phyloP scores from a whole-genome alignment of 2,797 vertebrate species.

The Galagoides demidoff region DNA sequence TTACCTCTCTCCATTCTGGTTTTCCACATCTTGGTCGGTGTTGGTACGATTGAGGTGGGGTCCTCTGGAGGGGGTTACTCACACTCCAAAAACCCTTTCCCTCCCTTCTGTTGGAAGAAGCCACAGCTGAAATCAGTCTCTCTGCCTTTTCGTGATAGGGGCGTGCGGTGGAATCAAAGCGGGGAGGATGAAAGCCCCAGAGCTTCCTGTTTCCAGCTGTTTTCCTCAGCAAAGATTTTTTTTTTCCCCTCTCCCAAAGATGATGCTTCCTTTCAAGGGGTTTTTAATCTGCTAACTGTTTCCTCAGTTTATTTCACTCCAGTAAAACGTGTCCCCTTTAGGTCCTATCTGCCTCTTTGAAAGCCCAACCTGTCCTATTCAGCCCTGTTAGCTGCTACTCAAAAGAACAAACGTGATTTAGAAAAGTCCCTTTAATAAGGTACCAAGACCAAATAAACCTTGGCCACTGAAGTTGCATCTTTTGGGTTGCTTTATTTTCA shows the following conservation, averaged over 20 bases:
- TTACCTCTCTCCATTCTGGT: neutral
- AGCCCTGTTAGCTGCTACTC: constrained; percentile 78
- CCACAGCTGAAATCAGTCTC: constrained; percentile 78
- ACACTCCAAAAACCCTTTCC: constrained; percentile 37
- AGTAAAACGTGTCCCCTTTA: constrained; percentile 87
- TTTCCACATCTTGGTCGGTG: neutral
- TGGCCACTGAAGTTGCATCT: constrained; percentile 75
- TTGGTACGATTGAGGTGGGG: neutral
- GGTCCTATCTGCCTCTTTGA: constrained; percentile 85
- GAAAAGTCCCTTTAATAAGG: constrained; percentile 82
- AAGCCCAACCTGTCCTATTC: constrained; percentile 85
- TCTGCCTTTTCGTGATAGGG: constrained; percentile 81
- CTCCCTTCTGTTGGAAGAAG: constrained; percentile 69
- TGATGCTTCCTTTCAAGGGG: constrained; percentile 85
- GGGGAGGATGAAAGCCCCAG: constrained; percentile 85
- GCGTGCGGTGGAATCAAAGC: constrained; percentile 84
- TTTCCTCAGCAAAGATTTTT: constrained; percentile 80
- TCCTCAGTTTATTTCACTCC: constrained; percentile 85
- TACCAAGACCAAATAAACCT: constrained; percentile 83
- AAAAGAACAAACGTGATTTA: constrained; percentile 84
- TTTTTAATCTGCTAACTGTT: constrained; percentile 87
- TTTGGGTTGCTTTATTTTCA: constrained; percentile 64
- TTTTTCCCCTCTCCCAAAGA: constrained; percentile 69
- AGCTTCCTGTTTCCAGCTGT: constrained; percentile 89
- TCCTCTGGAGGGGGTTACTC: constrained; percentile 31